Evolutionary conservation across 2,113 vertebrate genomes (phyloP).

Genomic region (Plecotus auritus): DNA sequence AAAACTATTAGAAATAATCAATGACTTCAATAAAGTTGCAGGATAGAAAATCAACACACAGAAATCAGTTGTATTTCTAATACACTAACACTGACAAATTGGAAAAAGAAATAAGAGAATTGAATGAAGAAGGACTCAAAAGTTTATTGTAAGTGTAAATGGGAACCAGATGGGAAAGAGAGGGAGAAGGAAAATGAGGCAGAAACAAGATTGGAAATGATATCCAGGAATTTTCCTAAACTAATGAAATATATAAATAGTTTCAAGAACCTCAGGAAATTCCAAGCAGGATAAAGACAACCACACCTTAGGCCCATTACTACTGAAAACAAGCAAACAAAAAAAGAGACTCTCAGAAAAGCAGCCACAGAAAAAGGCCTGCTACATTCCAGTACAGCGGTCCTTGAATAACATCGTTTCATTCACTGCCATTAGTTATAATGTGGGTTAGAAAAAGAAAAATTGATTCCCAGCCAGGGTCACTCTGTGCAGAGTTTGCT

Average conservation of each 20-base stretch:
- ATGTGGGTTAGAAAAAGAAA: not conserved
- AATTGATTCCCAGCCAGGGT: not conserved
- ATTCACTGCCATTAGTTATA: not conserved
- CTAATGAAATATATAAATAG: not conserved
- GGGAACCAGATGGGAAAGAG: not conserved
- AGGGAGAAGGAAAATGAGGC: not conserved
- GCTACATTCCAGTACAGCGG: not conserved
- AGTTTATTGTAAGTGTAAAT: not conserved
- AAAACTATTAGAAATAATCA: not conserved
- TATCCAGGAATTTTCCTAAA: not conserved
- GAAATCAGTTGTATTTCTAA: not conserved
- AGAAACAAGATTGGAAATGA: not conserved
- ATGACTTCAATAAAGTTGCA: not conserved
- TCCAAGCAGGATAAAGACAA: not conserved
- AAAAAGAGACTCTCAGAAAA: not conserved
- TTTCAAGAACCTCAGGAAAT: not conserved
- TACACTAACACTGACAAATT: not conserved
- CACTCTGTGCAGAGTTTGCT: not conserved
- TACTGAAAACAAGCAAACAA: not conserved
- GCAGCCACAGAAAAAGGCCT: not conserved
- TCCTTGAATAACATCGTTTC: not conserved
- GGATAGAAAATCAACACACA: not conserved
- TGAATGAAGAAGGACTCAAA: not conserved
- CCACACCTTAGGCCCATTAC: not conserved
- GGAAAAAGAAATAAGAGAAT: not conserved